Conservation (phyloP, 2,113 vertebrate species). For the Pithys albifrons region DNA sequence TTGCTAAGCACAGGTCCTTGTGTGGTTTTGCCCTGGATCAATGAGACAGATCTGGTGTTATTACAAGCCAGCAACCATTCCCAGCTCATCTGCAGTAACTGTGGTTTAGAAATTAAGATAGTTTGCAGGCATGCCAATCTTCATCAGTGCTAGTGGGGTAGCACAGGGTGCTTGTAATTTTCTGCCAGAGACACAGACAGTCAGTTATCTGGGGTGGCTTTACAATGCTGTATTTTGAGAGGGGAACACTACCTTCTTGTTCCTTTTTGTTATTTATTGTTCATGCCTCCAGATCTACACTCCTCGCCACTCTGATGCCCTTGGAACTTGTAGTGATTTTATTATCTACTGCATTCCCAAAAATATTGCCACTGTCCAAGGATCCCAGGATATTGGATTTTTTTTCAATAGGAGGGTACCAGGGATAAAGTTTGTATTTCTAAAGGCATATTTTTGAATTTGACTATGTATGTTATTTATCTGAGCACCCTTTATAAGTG, state of each 20-base stretch:
- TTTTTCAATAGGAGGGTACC: background rate
- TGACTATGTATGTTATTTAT: background rate
- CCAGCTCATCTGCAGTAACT: background rate
- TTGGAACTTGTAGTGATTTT: background rate
- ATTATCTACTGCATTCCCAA: background rate
- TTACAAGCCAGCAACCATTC: background rate
- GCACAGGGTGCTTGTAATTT: background rate
- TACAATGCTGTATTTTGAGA: background rate
- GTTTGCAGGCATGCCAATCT: background rate
- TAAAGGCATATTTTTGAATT: background rate
- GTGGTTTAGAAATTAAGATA: background rate
- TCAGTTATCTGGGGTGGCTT: background rate
- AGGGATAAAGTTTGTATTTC: background rate
- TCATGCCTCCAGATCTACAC: background rate
- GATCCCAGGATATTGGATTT: background rate
- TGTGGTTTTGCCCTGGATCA: background rate
- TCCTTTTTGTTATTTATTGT: background rate
- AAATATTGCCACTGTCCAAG: background rate
- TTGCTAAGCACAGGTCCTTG: background rate
- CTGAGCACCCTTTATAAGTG: background rate
- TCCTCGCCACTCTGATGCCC: fast-evolving
- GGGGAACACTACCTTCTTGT: background rate
- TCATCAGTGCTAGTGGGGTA: background rate
- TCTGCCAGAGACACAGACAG: background rate
- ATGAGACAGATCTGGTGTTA: background rate